Conservation (phyloP, 2,113 vertebrate genomes). For the Galeopterus variegatus region DNA sequence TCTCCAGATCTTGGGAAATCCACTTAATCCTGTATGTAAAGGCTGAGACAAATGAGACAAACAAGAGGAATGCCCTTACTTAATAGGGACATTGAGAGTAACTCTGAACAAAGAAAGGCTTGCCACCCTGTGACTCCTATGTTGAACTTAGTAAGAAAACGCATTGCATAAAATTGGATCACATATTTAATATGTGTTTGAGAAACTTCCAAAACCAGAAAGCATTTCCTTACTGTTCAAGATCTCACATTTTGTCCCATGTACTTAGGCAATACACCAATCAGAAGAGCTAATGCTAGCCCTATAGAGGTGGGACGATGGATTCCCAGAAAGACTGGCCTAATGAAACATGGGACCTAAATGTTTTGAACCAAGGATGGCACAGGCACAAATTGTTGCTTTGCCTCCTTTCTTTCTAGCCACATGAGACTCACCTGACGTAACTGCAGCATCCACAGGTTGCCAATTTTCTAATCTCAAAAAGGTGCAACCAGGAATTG, state of each 20-base stretch:
- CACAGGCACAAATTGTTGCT: background rate
- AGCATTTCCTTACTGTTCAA: background rate
- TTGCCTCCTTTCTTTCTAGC: background rate
- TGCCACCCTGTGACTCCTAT: background rate
- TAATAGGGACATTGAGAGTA: background rate
- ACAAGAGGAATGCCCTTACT: background rate
- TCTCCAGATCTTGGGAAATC: slow-evolving; percentile 44
- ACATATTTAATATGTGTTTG: background rate
- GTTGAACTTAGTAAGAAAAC: background rate
- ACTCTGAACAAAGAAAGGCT: slow-evolving; percentile 44
- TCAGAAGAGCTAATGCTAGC: background rate
- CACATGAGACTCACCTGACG: background rate
- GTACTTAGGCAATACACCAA: background rate
- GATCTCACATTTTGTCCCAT: background rate
- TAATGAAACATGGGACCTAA: background rate
- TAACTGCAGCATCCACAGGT: background rate
- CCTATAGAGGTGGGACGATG: too few species aligned
- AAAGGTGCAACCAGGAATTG: slow-evolving; percentile 39
- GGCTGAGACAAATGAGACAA: background rate
- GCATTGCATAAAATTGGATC: background rate
- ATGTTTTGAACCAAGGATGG: background rate
- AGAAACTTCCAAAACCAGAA: slow-evolving; percentile 41
- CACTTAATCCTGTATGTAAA: slow-evolving; percentile 43
- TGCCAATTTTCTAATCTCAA: slow-evolving; percentile 47
- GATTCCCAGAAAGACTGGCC: background rate